Evolutionary conservation across 2,113 vertebrate species (phyloP), one percentile per base, ranked within the genome.

Genomic region (Gallinago undulata): DNA sequence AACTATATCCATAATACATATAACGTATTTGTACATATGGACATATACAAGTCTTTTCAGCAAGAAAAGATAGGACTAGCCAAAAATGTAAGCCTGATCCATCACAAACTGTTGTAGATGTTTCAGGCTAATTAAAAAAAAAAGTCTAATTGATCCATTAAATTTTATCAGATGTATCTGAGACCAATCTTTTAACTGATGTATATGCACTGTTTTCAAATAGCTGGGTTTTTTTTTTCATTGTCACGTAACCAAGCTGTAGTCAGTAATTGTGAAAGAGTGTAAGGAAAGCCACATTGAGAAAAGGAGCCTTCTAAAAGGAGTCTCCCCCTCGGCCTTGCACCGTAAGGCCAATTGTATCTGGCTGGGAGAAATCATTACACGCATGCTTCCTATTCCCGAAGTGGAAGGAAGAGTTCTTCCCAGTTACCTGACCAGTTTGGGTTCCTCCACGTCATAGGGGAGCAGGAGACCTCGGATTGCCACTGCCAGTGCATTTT

Each of bases 331-430:
- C 7, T 63, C 9, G 47, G 43, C 9, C 33, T 76, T 66, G 21
- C 6, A 9, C n/a, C 1, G 0, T 45, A 64, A 69, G 23, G 17
- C 62, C 5, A 45, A 0, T 30, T 57, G 13, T 57, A 23, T 87
- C 47, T 28, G 39, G 13, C 6, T 50, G 7, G 33, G 11, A 86
- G 39, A 83, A 92, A 43, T 66, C 9, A 17, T 92, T 45, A 3
- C 41, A 18, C n/a, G 7, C 8, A 37, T 19, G 5, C 12, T 6
- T 81, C 12, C 12, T 77, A 74, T 81, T 68, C 43, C 24, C 4
- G 21, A 10, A 33, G 47, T 21, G 13, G 9, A 47, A 6, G 17
- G 19, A 30, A 28, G 13, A 35, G 21, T 72, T 68, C 55, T 94
- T 91, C 28, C 51, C 37, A 33, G 28, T 75, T 47, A 8, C 19